Evolutionary conservation across 2,888 invertebrate genomes (phyloP).

Genomic region (Eutolmus rufibarbis): DNA sequence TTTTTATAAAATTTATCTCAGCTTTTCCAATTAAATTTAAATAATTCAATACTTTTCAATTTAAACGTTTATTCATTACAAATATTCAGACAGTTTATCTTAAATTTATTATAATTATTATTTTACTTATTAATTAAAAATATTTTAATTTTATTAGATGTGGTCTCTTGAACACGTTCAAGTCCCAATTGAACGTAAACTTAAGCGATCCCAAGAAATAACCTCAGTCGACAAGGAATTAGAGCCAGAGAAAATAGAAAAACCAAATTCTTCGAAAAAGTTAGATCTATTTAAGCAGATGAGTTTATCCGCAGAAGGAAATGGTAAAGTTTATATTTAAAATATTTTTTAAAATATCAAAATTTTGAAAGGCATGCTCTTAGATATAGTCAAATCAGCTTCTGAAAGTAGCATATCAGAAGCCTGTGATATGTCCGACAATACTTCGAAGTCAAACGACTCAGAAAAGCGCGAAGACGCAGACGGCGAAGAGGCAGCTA

Average conservation of each 20-base stretch:
- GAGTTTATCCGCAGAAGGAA: constrained; percentile 74
- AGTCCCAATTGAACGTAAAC: constrained; percentile 68
- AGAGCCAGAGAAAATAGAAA: constrained; percentile 55
- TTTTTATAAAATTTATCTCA: too few relatives aligned
- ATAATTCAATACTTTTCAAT: too few relatives aligned
- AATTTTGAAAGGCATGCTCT: not conserved
- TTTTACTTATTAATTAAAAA: not conserved
- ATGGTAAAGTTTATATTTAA: constrained; percentile 61
- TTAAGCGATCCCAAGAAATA: constrained; percentile 62
- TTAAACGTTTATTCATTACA: too few relatives aligned
- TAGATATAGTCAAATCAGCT: constrained; percentile 78
- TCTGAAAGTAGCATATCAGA: constrained; percentile 89
- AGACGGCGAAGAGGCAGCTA: not conserved
- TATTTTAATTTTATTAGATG: constrained; percentile 70
- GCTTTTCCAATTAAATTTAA: too few relatives aligned
- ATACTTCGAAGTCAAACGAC: constrained; percentile 73
- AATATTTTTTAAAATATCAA: not conserved
- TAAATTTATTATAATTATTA: too few relatives aligned
- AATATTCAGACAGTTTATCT: too few relatives aligned
- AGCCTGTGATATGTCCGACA: constrained; percentile 75
- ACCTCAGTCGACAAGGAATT: constrained; percentile 65
- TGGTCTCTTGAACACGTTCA: constrained; percentile 96
- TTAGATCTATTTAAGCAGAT: constrained; percentile 79
- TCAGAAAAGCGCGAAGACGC: constrained; percentile 62
- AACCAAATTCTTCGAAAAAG: constrained; percentile 52